A percentile compares a stretch with the other conserved stretches of the same genome.
Evolutionary conservation across 2,888 invertebrate species (phyloP).

Genomic region (Polydrusus cervinus): DNA sequence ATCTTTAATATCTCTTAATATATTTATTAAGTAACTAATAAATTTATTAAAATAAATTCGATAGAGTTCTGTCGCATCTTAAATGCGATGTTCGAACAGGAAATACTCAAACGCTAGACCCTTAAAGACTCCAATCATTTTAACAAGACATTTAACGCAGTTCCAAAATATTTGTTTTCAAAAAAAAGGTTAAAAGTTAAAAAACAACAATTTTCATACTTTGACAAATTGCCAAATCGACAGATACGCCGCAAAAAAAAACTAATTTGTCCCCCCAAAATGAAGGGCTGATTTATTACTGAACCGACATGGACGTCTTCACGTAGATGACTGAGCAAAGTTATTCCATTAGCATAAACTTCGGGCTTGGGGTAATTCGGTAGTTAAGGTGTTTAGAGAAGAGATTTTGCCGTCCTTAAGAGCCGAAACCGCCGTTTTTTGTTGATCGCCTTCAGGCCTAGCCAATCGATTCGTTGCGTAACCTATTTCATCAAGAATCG

Average conservation of each 20-base stretch:
- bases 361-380: slow-evolving; percentile 53
- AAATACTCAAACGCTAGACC: too few relatives aligned
- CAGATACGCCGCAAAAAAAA: slow-evolving; percentile 34
- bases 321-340: slow-evolving; percentile 55
- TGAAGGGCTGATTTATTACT: slow-evolving; percentile 54
- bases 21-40: too few relatives aligned
- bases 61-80: too few relatives aligned
- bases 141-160: too few relatives aligned
- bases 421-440: slow-evolving; percentile 60
- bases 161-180: too few relatives aligned
- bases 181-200: neutral
- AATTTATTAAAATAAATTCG: too few relatives aligned
- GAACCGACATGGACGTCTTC: slow-evolving; percentile 46
- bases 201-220: neutral
- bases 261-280: slow-evolving; percentile 51
- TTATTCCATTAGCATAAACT: slow-evolving; percentile 56
- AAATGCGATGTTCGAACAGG: too few relatives aligned
- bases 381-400: slow-evolving; percentile 54
- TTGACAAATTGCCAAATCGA: slow-evolving; percentile 26
- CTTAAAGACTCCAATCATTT: too few relatives aligned
- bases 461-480: slow-evolving; percentile 62
- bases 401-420: slow-evolving; percentile 57
- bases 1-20: too few relatives aligned
- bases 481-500: slow-evolving; percentile 50
- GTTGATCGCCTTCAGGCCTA: slow-evolving; percentile 56